Conservation (phyloP, 1,140 invertebrate genomes). For the Kradibia gibbosae region DNA sequence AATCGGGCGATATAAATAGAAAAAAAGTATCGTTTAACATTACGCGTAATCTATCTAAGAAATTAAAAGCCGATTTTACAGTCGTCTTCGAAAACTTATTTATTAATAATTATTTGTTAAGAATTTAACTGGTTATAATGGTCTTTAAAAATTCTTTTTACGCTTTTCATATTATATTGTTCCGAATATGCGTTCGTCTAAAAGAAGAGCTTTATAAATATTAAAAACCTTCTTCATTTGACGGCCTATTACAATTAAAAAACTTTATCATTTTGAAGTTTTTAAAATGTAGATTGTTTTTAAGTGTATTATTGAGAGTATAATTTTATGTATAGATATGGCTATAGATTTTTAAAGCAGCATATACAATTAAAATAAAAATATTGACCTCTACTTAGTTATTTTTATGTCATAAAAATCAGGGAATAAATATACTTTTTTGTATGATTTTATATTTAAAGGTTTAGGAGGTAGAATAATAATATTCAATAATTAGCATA, state of each 20-base stretch:
- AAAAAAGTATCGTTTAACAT: constrained; percentile 7
- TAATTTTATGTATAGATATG: constrained; percentile 13
- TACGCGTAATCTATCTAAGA: not conserved
- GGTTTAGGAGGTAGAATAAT: not conserved
- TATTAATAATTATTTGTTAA: constrained; percentile 11
- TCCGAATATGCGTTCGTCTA: constrained; percentile 32
- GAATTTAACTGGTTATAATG: constrained; percentile 14
- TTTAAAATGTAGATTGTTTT: constrained; percentile 16
- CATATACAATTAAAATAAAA: constrained; percentile 36
- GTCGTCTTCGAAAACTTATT: constrained; percentile 9
- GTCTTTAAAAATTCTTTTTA: constrained; percentile 32
- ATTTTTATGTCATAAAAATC: constrained; percentile 17
- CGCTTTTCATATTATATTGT: constrained; percentile 1
- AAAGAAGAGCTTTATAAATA: not conserved
- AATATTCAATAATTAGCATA: not conserved
- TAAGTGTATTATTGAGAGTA: constrained; percentile 23
- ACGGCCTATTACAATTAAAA: constrained; percentile 17
- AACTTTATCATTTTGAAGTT: constrained; percentile 19
- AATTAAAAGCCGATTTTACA: not conserved
- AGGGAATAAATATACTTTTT: not conserved
- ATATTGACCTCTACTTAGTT: constrained; percentile 17
- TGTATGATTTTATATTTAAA: not conserved
- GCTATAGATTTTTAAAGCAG: constrained; percentile 14
- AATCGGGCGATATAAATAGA: constrained; percentile 24
- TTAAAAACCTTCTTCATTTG: not conserved